Percentiles rank a stretch among this genome's conserved stretches.
These are phyloP conservation scores for Pterobdella sp. DNA, from an alignment of 2,888 invertebrate species.

Conservation along the genomic window DNA sequence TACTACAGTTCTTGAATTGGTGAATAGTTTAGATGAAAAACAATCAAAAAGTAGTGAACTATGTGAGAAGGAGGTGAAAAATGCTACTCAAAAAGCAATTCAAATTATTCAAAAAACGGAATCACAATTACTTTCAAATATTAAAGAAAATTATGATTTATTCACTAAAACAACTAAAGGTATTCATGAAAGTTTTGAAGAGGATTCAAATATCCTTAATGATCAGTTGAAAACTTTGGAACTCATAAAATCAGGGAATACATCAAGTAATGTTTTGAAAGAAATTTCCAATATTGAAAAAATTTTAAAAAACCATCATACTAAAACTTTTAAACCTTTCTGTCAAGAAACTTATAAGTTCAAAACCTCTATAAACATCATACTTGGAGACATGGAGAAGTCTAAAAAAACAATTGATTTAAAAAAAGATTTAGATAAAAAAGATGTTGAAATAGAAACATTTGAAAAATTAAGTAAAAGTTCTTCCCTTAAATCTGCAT, in stretches of 20 bases:
- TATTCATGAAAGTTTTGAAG: background rate
- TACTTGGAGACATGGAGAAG: background rate
- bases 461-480: background rate
- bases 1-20: background rate
- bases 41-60: background rate
- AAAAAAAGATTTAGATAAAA: background rate
- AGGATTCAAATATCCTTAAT: background rate
- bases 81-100: slow-evolving; percentile 3
- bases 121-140: slow-evolving; percentile 1
- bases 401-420: slow-evolving; percentile 4
- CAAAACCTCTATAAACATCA: background rate
- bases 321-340: background rate
- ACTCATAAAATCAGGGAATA: background rate
- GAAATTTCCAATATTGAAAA: background rate
- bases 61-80: slow-evolving; percentile 13
- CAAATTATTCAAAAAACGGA: slow-evolving; percentile 8
- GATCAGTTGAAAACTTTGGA: background rate
- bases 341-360: background rate
- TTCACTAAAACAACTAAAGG: background rate
- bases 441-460: background rate
- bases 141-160: background rate
- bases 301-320: background rate
- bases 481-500: background rate
- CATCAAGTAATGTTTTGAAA: background rate
- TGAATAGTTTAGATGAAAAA: background rate